phyloP scores from a whole-genome alignment of 1,140 invertebrate species.

The Drosophila punjabiensis region DNA sequence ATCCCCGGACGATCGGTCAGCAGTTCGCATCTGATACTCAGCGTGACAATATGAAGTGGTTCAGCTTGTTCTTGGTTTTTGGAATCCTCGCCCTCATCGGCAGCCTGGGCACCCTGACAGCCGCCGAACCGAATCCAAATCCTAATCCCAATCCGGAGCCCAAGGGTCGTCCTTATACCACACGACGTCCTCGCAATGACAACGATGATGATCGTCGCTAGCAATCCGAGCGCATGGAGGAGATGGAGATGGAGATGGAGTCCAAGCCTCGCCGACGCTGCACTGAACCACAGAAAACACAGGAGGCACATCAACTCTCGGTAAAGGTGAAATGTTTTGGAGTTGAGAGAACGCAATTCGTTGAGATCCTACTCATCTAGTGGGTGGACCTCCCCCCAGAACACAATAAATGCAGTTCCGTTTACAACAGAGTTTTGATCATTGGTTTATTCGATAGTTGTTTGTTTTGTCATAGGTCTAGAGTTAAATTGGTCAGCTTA shows the following conservation, averaged over 20 bases:
- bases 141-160: conserved; percentile 71
- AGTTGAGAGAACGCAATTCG: conserved; percentile 66
- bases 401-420: conserved; percentile 31
- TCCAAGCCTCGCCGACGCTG: conserved; percentile 38
- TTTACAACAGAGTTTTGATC: conserved; percentile 63
- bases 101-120: conserved; percentile 54
- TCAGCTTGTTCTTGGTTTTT: conserved; percentile 70
- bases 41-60: conserved; percentile 71
- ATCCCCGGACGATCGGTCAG: conserved; percentile 1
- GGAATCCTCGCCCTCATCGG: conserved; percentile 69
- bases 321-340: conserved; percentile 75
- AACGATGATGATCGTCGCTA: conserved; percentile 74
- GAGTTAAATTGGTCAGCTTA: conserved; percentile 83
- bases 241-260: not conserved
- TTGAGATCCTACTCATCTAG: conserved; percentile 75
- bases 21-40: conserved; percentile 47
- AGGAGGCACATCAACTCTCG: conserved; percentile 36
- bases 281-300: conserved; percentile 41
- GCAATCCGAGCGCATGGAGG: conserved; percentile 33
- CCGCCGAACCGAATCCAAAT: conserved; percentile 63
- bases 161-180: conserved; percentile 75
- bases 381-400: conserved; percentile 8
- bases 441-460: conserved; percentile 77
- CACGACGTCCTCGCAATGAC: conserved; percentile 70
- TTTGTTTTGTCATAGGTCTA: conserved; percentile 64